These are phyloP conservation scores for Chelon labrosus DNA, from an alignment of 2,797 vertebrate genomes.

Conservation along the genomic window DNA sequence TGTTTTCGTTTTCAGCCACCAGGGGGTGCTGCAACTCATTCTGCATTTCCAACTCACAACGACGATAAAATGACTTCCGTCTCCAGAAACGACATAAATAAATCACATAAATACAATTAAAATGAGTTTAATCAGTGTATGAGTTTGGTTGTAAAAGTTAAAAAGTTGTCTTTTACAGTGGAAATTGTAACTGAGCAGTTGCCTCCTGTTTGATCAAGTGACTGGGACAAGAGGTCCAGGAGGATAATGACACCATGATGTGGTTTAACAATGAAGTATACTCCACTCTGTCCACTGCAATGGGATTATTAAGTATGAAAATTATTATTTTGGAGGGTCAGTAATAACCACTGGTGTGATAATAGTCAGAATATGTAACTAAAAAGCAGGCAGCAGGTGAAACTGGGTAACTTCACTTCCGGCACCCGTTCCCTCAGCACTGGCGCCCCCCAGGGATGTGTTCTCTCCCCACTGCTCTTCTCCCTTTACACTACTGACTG, in stretches of 20 bases:
- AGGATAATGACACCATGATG: slow-evolving; percentile 52
- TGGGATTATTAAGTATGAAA: neutral
- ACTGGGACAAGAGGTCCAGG: neutral
- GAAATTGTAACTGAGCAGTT: neutral
- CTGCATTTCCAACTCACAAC: neutral
- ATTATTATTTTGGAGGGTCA: neutral
- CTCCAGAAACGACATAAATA: neutral
- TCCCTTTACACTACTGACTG: no score
- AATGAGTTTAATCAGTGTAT: neutral
- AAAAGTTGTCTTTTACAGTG: neutral
- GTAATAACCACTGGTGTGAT: neutral
- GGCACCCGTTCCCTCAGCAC: no score
- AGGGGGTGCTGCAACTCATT: slow-evolving; percentile 35
- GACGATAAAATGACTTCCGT: neutral
- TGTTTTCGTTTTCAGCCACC: slow-evolving; percentile 32
- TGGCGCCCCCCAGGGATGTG: no score
- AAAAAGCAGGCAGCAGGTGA: no score
- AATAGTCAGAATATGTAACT: neutral
- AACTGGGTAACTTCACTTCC: no score
- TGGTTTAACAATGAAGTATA: slow-evolving; percentile 30
- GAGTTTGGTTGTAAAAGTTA: no score
- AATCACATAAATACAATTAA: no score
- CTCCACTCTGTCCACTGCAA: neutral
- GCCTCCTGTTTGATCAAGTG: neutral
- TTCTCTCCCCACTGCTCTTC: no score